Percentiles rank a stretch among this genome's conserved stretches.
Conservation (phyloP, 2,113 vertebrate genomes). For the Ibidorhyncha struthersii region DNA sequence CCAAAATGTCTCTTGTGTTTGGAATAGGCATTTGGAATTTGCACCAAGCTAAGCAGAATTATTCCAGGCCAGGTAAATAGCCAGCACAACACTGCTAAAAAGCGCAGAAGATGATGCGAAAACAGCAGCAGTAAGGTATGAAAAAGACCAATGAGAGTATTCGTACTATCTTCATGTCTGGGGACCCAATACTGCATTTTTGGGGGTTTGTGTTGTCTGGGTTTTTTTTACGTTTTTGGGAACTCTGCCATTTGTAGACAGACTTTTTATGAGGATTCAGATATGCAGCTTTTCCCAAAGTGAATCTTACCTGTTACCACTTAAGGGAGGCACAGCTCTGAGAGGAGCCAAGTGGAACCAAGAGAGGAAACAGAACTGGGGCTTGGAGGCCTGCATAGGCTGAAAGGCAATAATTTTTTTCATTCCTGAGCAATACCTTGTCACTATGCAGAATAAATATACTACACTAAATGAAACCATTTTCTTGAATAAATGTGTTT, state of each 20-base stretch:
- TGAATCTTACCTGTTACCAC: neutral
- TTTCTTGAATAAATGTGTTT: neutral
- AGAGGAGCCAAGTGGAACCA: neutral
- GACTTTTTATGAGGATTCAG: neutral
- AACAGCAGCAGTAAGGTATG: neutral
- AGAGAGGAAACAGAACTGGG: neutral
- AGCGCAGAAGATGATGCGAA: neutral
- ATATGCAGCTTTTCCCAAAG: neutral
- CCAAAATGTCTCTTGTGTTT: neutral
- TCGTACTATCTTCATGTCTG: neutral
- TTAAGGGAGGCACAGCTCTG: neutral
- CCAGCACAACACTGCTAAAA: neutral
- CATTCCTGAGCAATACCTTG: neutral
- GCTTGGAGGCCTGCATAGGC: neutral
- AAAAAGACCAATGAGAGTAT: neutral
- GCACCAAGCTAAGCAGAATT: neutral
- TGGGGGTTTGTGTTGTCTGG: neutral
- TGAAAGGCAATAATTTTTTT: neutral
- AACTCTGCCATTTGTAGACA: neutral
- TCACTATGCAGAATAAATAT: neutral
- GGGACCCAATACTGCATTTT: neutral
- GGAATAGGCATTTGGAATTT: neutral
- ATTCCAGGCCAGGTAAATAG: neutral
- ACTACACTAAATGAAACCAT: fast-evolving
- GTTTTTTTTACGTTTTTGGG: neutral